Conservation (phyloP, 92 coral and sea anemone genomes). For the Virgularia gustaviana region DNA sequence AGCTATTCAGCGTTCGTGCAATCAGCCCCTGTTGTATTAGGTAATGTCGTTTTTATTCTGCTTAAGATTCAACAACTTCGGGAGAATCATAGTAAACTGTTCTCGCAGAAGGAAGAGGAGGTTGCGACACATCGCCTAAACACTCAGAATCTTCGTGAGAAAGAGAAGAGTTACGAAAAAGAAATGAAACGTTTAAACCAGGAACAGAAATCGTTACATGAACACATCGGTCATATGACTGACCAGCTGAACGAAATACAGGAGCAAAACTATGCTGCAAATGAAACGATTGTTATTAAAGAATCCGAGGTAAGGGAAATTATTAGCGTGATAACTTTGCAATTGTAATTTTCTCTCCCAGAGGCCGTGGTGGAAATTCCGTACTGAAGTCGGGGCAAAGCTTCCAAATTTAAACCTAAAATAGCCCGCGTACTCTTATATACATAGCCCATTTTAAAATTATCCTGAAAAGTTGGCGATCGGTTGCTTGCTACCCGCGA, state of each 20-base stretch:
- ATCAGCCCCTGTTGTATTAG: not conserved
- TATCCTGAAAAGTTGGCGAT: too few relatives aligned
- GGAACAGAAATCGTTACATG: constrained; percentile 49
- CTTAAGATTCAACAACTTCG: constrained; percentile 79
- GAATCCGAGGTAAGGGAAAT: constrained; percentile 79
- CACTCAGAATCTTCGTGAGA: constrained; percentile 57
- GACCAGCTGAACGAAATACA: constrained; percentile 64
- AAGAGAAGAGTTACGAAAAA: constrained; percentile 55
- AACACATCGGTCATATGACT: constrained; percentile 68
- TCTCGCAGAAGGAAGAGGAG: constrained; percentile 77
- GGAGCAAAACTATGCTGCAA: constrained; percentile 70
- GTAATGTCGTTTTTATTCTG: not conserved
- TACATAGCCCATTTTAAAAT: too few relatives aligned
- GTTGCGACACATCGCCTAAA: constrained; percentile 75
- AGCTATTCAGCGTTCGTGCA: not conserved
- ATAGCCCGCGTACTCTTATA: too few relatives aligned
- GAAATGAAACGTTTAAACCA: constrained; percentile 69
- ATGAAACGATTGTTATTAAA: constrained; percentile 81
- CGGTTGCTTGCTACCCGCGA: too few relatives aligned
- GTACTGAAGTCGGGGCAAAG: not conserved
- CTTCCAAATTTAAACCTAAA: too few relatives aligned
- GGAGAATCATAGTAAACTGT: constrained; percentile 75
- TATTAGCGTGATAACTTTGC: constrained; percentile 1
- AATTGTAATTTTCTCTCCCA: constrained; percentile 6
- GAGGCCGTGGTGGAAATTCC: constrained; percentile 5